phyloP scores from a whole-genome alignment of 2,113 vertebrate species.

The Cyphomyrus plagiostoma region DNA sequence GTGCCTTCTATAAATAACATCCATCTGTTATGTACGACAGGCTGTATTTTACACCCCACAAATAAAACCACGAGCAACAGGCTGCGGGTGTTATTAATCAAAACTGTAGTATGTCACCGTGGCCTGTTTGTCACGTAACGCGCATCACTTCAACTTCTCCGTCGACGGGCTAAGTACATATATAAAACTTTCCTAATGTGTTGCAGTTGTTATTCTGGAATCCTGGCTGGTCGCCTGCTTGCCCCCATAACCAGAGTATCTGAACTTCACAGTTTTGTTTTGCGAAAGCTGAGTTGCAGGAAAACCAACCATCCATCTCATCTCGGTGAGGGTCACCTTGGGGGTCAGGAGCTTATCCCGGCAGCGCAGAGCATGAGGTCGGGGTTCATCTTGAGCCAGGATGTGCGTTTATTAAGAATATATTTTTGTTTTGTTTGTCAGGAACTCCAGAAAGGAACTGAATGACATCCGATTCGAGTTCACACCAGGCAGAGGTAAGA shows the following conservation, averaged over 20 bases:
- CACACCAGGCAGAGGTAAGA: slow-evolving; percentile 88
- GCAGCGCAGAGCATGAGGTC: background rate
- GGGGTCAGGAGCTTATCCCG: background rate
- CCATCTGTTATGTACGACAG: slow-evolving; percentile 19
- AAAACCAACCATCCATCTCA: background rate
- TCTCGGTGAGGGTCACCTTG: background rate
- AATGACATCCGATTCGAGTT: slow-evolving; percentile 98
- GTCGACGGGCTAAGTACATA: background rate
- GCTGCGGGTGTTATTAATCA: slow-evolving; percentile 5
- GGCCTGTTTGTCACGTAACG: background rate
- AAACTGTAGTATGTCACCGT: background rate
- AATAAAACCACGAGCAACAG: background rate
- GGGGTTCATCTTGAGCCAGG: background rate
- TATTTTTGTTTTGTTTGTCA: slow-evolving; percentile 52
- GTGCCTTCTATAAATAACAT: slow-evolving; percentile 11
- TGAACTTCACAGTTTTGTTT: background rate
- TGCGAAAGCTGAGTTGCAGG: background rate
- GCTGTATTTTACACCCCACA: background rate
- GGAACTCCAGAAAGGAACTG: slow-evolving; percentile 92
- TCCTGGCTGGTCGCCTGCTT: background rate
- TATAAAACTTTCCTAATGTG: background rate
- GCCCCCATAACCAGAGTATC: background rate
- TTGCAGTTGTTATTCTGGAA: background rate
- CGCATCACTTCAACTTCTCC: background rate
- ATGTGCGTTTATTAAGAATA: background rate